Evolutionary conservation across 2,888 invertebrate genomes (phyloP), one percentile per base, ranked within the genome.

Genomic region (Halocaridina rubra): DNA sequence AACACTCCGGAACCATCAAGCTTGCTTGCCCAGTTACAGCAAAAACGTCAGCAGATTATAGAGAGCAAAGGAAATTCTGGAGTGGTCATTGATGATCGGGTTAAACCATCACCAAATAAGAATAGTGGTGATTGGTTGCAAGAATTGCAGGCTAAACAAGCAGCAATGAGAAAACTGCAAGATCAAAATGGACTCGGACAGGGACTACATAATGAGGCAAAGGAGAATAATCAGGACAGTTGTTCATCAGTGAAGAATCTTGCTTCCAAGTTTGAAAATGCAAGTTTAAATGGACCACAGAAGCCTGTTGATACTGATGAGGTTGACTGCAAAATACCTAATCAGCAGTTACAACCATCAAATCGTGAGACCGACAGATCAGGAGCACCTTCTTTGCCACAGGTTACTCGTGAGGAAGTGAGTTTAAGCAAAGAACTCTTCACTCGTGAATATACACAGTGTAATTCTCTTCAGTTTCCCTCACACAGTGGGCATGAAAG

Each of bases 221-320:
- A 59, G 13, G 76, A 77, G 19, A 81, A 27, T 33, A 39, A 46
- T 22, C 22, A 22, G 39, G 19, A 30, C 16, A 32, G 13, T 27
- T 19, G 13, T 10, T 67, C 78, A 84, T 93, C 93, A 53, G 96
- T 97, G 0, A 94, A 94, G 90, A 96, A 95, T 90, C 93, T 97
- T 90, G 96, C 96, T 0, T 95, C 95, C 0, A 94, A 94, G 90
- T 97, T 97, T 90, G 96, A 97, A 91, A 89, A 89, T 77, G 89
- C 90, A 33, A 77, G 88, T 33, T 61, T 89, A n/a, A 71, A 67
- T 29, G 81, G 88, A 61, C 80, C 76, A 27, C 80, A 85, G 27
- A 53, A 57, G 67, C 77, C 71, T 10, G 75, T 57, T 19, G 85
- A 84, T 53, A 71, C 59, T 72, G 88, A 88, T 75, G 88, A 87